Evolutionary conservation across 2,113 vertebrate genomes (phyloP).

Genomic region (mouse (Mus musculus)): DNA sequence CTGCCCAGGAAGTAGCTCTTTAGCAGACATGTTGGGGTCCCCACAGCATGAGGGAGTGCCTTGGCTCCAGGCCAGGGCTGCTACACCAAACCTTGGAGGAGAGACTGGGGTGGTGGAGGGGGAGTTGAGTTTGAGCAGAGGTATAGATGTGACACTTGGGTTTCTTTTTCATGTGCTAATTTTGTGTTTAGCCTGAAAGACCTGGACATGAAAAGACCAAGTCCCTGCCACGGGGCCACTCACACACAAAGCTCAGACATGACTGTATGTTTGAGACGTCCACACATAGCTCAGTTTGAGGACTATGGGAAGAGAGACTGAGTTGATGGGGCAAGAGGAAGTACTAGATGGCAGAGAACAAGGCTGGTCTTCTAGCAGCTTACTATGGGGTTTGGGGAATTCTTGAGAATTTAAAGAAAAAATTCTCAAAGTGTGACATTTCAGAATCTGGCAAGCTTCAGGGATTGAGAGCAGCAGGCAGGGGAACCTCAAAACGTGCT

Average conservation of each 20-base stretch:
- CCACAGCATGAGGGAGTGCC: rapidly evolving
- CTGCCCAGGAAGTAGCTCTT: too few species aligned
- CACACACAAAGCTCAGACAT: too few species aligned
- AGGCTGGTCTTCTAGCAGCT: neutral
- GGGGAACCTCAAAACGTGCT: neutral
- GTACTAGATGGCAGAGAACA: neutral
- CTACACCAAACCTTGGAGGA: neutral
- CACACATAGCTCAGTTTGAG: neutral
- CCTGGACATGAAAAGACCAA: neutral
- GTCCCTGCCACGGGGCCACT: neutral
- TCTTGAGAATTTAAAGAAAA: neutral
- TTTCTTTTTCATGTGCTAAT: neutral
- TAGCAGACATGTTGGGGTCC: neutral
- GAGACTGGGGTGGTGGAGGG: neutral
- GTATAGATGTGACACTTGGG: too few species aligned
- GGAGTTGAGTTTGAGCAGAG: neutral
- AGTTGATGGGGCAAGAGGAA: neutral
- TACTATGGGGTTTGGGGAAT: neutral
- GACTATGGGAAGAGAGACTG: neutral
- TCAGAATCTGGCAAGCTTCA: neutral
- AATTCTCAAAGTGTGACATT: neutral
- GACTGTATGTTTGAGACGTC: neutral
- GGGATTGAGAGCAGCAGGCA: neutral
- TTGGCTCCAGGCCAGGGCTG: neutral
- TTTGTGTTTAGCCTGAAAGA: neutral